phyloP scores from a whole-genome alignment of 37 sponge, comb jelly and placozoan species.

The Lycopodina hypogea region DNA sequence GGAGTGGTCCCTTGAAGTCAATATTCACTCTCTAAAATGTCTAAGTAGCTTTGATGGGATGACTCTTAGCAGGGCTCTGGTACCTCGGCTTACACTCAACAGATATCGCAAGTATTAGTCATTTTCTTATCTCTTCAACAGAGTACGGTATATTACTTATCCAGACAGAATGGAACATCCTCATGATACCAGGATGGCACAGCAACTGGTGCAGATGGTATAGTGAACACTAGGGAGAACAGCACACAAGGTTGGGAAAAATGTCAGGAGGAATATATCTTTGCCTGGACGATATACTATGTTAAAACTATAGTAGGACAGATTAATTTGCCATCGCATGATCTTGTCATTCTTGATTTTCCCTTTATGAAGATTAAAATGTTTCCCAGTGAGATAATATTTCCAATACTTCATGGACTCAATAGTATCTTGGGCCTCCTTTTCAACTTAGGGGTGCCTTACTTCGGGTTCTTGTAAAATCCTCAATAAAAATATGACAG shows the following conservation, averaged over 20 bases:
- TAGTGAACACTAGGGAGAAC: background rate
- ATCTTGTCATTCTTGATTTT: background rate
- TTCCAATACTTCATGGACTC: constrained; percentile 4
- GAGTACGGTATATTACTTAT: constrained; percentile 9
- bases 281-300: constrained; percentile 14
- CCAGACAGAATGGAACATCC: constrained; percentile 11
- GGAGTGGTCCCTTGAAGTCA: constrained; percentile 15
- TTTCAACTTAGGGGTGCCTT: constrained; percentile 2
- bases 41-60: background rate
- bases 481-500: constrained; percentile 7
- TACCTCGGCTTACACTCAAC: background rate
- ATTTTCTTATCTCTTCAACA: background rate
- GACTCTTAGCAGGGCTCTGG: background rate
- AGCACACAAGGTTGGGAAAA: constrained; percentile 9
- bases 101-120: background rate
- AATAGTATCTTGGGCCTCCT: constrained; percentile 7
- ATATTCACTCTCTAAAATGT: constrained; percentile 12
- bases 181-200: background rate
- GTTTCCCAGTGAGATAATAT: background rate
- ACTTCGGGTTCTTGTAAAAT: constrained; percentile 9
- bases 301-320: constrained; percentile 16
- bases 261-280: constrained; percentile 1
- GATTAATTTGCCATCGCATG: constrained; percentile 1
- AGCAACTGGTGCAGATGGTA: constrained; percentile 7
- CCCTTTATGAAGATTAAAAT: constrained; percentile 4